phyloP scores from a whole-genome alignment of 2,888 invertebrate genomes.

The Lepidocyrtinus sp. region DNA sequence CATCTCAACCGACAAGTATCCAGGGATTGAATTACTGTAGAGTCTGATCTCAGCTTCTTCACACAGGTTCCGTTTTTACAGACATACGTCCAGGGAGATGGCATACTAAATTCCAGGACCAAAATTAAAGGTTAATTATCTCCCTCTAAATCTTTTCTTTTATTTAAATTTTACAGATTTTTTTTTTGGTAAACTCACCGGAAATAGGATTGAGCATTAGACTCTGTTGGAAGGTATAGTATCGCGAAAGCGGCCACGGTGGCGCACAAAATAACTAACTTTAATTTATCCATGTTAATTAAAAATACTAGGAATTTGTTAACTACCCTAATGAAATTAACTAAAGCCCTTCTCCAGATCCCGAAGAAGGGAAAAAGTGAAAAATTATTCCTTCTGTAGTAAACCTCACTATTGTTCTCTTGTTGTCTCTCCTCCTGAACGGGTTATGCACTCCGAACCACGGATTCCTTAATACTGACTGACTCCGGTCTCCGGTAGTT shows the following conservation, averaged over 20 bases:
- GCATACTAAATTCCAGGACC: slow-evolving; percentile 59
- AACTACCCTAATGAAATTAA: slow-evolving; percentile 37
- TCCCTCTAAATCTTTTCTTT: neutral
- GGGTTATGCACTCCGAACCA: slow-evolving; percentile 62
- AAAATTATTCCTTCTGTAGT: slow-evolving; percentile 23
- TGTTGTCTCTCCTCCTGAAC: slow-evolving; percentile 14
- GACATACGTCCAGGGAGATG: slow-evolving; percentile 70
- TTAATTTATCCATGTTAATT: slow-evolving; percentile 69
- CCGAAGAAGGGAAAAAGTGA: slow-evolving; percentile 38
- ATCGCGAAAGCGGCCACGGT: slow-evolving; percentile 67
- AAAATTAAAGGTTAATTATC: neutral
- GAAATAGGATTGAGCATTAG: slow-evolving; percentile 69
- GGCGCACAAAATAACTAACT: slow-evolving; percentile 65
- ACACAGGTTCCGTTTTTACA: slow-evolving; percentile 70
- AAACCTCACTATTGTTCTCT: slow-evolving; percentile 5
- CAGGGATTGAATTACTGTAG: slow-evolving; percentile 72
- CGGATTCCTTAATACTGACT: slow-evolving; percentile 55
- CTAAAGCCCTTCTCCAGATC: slow-evolving; percentile 49
- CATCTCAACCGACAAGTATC: slow-evolving; percentile 81
- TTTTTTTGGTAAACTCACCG: slow-evolving; percentile 67
- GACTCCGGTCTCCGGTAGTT: slow-evolving; percentile 54
- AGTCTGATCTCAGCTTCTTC: slow-evolving; percentile 69
- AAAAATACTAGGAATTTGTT: slow-evolving; percentile 50
- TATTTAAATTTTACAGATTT: neutral
- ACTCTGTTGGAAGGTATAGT: slow-evolving; percentile 66